These are phyloP conservation scores for Philhelius pedissequus DNA, from an alignment of 2,888 invertebrate species.

Conservation along the genomic window DNA sequence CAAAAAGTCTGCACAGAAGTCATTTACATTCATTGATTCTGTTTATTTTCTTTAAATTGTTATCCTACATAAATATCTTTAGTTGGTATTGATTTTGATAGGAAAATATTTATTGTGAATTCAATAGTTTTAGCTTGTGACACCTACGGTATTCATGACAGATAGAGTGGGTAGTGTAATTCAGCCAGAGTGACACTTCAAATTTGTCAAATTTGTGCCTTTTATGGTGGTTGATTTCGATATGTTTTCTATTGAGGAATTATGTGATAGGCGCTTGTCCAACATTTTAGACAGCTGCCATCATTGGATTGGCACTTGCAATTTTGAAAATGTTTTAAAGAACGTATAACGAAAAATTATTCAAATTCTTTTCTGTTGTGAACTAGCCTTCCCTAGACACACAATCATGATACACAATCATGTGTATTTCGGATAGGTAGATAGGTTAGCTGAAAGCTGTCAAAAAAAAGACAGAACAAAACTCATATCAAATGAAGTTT, in stretches of 20 bases:
- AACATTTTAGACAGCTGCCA: neutral
- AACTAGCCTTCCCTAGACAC: no score
- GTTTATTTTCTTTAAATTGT: conserved; percentile 25
- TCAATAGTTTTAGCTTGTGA: neutral
- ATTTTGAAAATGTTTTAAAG: no score
- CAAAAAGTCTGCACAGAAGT: conserved; percentile 42
- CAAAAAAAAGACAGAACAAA: no score
- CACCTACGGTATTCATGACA: neutral
- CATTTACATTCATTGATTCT: conserved; percentile 27
- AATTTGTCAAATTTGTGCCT: neutral
- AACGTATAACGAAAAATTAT: no score
- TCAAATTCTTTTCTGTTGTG: no score
- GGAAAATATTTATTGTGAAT: conserved; percentile 7
- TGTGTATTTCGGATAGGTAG: no score
- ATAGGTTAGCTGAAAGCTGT: no score
- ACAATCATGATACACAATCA: no score
- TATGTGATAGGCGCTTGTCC: no score
- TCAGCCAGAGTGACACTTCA: neutral
- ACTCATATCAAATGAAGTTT: no score
- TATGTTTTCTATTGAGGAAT: neutral
- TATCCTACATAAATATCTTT: neutral
- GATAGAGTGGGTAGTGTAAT: neutral
- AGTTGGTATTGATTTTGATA: conserved; percentile 37
- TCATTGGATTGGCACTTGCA: no score
- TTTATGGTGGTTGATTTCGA: neutral